Conservation (phyloP, 2,888 invertebrate species). For the Hipparchia semele region DNA sequence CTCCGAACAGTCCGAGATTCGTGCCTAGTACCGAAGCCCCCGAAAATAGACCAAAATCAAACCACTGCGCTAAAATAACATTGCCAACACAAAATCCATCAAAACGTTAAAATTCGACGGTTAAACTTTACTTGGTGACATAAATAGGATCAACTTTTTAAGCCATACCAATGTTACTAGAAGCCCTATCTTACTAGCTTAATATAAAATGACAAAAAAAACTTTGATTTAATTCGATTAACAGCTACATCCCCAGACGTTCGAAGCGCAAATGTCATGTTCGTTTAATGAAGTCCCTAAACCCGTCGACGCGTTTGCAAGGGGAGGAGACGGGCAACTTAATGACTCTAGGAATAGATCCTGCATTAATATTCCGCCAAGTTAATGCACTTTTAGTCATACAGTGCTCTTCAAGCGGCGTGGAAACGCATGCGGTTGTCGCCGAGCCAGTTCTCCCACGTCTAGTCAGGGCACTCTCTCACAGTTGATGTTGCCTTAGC, state of each 20-base stretch:
- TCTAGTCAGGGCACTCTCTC: constrained; percentile 53
- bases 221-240: neutral
- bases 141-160: too few species aligned
- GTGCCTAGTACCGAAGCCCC: too few species aligned
- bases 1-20: too few species aligned
- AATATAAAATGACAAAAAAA: too few species aligned
- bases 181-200: too few species aligned
- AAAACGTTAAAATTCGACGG: too few species aligned
- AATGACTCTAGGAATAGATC: constrained; percentile 61
- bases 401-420: constrained; percentile 48
- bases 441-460: constrained; percentile 77
- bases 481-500: constrained; percentile 51
- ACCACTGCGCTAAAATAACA: too few species aligned
- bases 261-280: constrained; percentile 31
- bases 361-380: constrained; percentile 60
- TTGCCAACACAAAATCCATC: too few species aligned
- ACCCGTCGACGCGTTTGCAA: constrained; percentile 28
- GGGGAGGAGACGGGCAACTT: constrained; percentile 45
- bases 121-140: too few species aligned
- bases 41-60: too few species aligned
- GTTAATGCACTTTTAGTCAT: constrained; percentile 57
- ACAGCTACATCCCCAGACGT: constrained; percentile 17
- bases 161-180: too few species aligned
- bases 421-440: constrained; percentile 58
- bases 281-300: constrained; percentile 38